These are phyloP conservation scores for Drosophila phalerata DNA, from an alignment of 2,888 invertebrate species.

Conservation along the genomic window DNA sequence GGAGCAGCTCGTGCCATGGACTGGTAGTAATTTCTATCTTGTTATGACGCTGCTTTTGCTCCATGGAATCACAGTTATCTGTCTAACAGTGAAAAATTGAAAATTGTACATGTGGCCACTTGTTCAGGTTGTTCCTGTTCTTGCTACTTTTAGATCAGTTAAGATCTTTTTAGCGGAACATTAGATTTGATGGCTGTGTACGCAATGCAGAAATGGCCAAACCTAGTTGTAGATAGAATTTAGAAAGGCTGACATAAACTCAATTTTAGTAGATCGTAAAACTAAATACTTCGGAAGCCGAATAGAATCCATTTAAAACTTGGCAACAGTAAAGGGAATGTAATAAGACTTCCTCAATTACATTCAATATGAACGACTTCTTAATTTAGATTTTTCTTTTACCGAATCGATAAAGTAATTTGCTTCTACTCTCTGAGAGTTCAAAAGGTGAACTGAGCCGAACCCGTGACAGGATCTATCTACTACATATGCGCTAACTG, in stretches of 20 bases:
- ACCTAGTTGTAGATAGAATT: constrained; percentile 42
- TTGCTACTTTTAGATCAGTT: constrained; percentile 18
- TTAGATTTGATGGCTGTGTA: constrained; percentile 35
- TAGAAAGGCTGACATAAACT: constrained; percentile 48
- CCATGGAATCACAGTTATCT: constrained; percentile 73
- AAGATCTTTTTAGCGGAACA: constrained; percentile 24
- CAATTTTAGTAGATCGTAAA: constrained; percentile 33
- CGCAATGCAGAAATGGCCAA: constrained; percentile 41
- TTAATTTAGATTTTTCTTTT: no score
- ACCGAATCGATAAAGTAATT: constrained; percentile 42
- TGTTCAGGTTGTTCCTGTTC: constrained; percentile 5
- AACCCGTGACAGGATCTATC: constrained; percentile 23
- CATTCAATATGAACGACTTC: no score
- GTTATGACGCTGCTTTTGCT: constrained; percentile 65
- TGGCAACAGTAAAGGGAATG: constrained; percentile 31
- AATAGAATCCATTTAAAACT: constrained; percentile 27
- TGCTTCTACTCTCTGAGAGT: constrained; percentile 47
- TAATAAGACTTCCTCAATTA: not conserved
- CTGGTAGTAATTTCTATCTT: constrained; percentile 71
- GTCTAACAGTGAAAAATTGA: constrained; percentile 79
- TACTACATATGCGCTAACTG: constrained; percentile 49
- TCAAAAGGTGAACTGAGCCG: constrained; percentile 70
- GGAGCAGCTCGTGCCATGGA: constrained; percentile 58
- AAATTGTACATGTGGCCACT: constrained; percentile 71
- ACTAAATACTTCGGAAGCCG: constrained; percentile 52